Conservation (phyloP, 2,797 vertebrate genomes). For the Euthynnus affinis region DNA sequence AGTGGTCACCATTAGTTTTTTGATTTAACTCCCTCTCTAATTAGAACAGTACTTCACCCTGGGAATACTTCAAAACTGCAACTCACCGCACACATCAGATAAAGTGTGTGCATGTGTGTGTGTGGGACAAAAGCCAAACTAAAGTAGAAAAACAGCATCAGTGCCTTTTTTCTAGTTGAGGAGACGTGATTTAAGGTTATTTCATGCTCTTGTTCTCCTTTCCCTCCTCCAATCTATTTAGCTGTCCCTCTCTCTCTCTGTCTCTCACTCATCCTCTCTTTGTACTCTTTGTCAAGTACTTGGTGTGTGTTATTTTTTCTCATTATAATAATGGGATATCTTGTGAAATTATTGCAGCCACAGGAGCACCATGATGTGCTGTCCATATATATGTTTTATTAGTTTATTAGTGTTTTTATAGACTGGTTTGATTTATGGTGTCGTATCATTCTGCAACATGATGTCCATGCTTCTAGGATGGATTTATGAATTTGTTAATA, state of each 20-base stretch:
- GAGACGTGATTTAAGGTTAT: slow-evolving; percentile 26
- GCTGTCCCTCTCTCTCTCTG: slow-evolving; percentile 6
- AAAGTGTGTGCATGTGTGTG: slow-evolving; percentile 15
- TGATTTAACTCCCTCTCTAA: slow-evolving; percentile 43
- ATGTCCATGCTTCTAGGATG: neutral
- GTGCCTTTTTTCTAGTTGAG: slow-evolving; percentile 16
- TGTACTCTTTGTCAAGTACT: slow-evolving; percentile 15
- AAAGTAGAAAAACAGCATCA: slow-evolving; percentile 55
- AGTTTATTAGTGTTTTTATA: slow-evolving; percentile 7
- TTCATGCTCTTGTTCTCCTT: slow-evolving; percentile 29
- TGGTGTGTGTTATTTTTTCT: slow-evolving; percentile 8
- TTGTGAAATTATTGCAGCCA: neutral
- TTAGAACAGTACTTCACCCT: slow-evolving; percentile 45
- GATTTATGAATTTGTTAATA: slow-evolving; percentile 14
- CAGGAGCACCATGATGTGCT: slow-evolving; percentile 2
- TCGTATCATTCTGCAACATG: neutral
- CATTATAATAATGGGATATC: slow-evolving; percentile 26
- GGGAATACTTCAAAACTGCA: slow-evolving; percentile 50
- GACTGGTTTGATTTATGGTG: slow-evolving; percentile 10
- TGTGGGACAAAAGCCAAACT: slow-evolving; percentile 42
- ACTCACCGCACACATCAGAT: slow-evolving; percentile 16
- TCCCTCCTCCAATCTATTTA: slow-evolving; percentile 17
- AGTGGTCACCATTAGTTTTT: slow-evolving; percentile 48
- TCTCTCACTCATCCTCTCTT: slow-evolving; percentile 20
- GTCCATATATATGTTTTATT: slow-evolving; percentile 15